These are phyloP conservation scores for Mesocentrotus franciscanus DNA, from an alignment of 53 echinoderm and acorn worm species.

Conservation along the genomic window DNA sequence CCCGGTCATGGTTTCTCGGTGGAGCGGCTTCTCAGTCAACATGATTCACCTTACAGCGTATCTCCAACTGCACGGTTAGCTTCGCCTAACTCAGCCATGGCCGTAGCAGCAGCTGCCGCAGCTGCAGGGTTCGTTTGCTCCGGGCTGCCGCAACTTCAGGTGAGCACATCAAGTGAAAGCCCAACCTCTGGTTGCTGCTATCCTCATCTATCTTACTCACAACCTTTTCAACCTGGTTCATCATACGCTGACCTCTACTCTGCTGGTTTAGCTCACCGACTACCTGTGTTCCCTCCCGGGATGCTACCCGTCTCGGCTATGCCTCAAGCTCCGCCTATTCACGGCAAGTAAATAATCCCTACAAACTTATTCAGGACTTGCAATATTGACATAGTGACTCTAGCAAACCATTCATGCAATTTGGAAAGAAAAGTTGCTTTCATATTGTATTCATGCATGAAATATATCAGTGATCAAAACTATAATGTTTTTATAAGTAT, in stretches of 20 bases:
- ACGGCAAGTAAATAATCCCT: slow-evolving; percentile 71
- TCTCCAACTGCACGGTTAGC: slow-evolving; percentile 55
- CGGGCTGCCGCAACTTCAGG: slow-evolving; percentile 72
- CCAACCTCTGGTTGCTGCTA: slow-evolving; percentile 66
- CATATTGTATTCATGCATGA: slow-evolving; percentile 42
- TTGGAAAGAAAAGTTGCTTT: slow-evolving; percentile 25
- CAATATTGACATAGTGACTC: slow-evolving; percentile 40
- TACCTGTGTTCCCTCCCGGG: slow-evolving; percentile 69
- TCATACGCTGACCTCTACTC: slow-evolving; percentile 62
- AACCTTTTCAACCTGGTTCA: slow-evolving; percentile 65
- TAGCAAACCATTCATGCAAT: slow-evolving; percentile 27
- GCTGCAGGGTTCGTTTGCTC: slow-evolving; percentile 68
- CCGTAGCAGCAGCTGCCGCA: slow-evolving; percentile 66
- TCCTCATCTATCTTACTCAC: slow-evolving; percentile 71
- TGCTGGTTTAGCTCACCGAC: slow-evolving; percentile 65
- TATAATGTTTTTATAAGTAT: background rate
- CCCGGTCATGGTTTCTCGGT: slow-evolving; percentile 84
- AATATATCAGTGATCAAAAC: slow-evolving; percentile 9
- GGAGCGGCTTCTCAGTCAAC: slow-evolving; percentile 80
- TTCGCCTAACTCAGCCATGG: slow-evolving; percentile 65
- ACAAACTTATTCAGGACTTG: slow-evolving; percentile 34
- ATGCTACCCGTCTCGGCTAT: slow-evolving; percentile 60
- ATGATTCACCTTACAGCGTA: slow-evolving; percentile 68
- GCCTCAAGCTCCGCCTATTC: slow-evolving; percentile 74
- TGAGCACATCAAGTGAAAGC: slow-evolving; percentile 52